A percentile compares a stretch with the other conserved stretches of the same genome.
Evolutionary conservation across 2,888 invertebrate genomes (phyloP).

Genomic region (Pseudococcus viburni): DNA sequence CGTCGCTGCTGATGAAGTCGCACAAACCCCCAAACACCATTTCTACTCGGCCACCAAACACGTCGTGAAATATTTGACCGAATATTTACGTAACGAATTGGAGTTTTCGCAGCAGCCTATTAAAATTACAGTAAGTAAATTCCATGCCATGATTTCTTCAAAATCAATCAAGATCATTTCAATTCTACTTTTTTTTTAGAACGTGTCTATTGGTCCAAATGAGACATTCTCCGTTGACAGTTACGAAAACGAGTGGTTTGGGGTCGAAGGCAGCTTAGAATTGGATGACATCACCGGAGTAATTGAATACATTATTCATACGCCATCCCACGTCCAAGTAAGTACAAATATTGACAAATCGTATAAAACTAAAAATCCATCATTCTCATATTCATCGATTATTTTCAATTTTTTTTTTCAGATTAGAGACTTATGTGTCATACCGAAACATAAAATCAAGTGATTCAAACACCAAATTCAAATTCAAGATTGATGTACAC

Average conservation of each 20-base stretch:
- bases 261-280: conserved; percentile 13
- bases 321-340: conserved; percentile 60
- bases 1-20: conserved; percentile 68
- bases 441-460: background rate
- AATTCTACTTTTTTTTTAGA: background rate
- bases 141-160: background rate
- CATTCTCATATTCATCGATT: background rate
- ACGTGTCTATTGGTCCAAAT: conserved; percentile 50
- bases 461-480: background rate
- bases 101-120: conserved; percentile 69
- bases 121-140: conserved; percentile 68
- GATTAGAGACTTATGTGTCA: conserved; percentile 41
- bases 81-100: conserved; percentile 72
- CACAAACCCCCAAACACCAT: conserved; percentile 68
- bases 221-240: conserved; percentile 50
- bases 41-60: conserved; percentile 72
- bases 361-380: background rate
- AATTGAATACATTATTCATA: conserved; percentile 61
- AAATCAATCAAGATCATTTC: too few relatives aligned
- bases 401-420: conserved; percentile 39
- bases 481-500: too few relatives aligned
- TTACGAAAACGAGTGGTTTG: conserved; percentile 51
- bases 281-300: conserved; percentile 59
- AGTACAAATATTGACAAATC: background rate
- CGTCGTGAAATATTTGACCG: conserved; percentile 72